Percentiles rank a stretch among this genome's conserved stretches.
Conservation (phyloP, 2,888 invertebrate species). For the Oscheius sp. region DNA sequence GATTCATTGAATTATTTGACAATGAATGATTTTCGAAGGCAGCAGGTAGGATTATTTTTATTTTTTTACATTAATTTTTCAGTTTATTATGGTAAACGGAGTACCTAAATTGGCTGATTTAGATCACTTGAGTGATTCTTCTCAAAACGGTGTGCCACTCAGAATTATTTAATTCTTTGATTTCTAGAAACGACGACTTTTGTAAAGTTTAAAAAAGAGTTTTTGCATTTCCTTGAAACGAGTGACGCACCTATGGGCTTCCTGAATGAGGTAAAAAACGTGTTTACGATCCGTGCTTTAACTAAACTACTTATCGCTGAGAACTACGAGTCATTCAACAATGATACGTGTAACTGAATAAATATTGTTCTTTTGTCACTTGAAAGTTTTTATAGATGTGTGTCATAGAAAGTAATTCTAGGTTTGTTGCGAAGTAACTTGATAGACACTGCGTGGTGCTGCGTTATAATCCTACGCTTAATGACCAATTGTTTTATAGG, state of each 20-base stretch:
- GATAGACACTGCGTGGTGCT: not conserved
- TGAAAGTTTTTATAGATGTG: not conserved
- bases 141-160: not conserved
- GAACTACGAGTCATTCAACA: not conserved
- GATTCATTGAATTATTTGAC: not conserved
- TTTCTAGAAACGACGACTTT: not conserved
- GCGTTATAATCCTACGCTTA: too few relatives aligned
- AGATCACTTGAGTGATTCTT: not conserved
- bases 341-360: constrained; percentile 12
- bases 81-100: constrained; percentile 16
- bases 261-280: not conserved
- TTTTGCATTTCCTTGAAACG: constrained; percentile 4
- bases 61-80: not conserved
- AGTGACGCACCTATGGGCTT: constrained; percentile 16
- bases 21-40: constrained; percentile 15
- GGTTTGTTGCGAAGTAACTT: not conserved
- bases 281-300: not conserved
- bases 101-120: constrained; percentile 7
- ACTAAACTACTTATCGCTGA: not conserved
- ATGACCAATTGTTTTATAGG: not conserved
- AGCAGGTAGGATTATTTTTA: not conserved
- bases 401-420: too few relatives aligned
- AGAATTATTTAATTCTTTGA: too few relatives aligned
- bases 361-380: too few relatives aligned
- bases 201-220: constrained; percentile 3